phyloP scores from a whole-genome alignment of 2,797 vertebrate species.

The Enteromius fasciolatus region DNA sequence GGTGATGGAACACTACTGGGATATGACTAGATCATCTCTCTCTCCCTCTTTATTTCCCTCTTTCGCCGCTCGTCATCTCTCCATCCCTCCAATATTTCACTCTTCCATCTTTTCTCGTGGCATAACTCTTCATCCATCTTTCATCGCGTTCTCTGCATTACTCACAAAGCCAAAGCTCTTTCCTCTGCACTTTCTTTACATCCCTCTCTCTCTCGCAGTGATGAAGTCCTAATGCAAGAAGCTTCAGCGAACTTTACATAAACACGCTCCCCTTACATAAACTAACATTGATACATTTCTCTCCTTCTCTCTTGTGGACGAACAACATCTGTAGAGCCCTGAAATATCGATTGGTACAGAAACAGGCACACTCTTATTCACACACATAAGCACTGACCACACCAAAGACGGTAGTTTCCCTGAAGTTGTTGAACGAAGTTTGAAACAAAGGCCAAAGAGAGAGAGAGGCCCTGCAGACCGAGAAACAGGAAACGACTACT shows the following conservation, averaged over 20 bases:
- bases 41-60: conserved; percentile 50
- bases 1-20: conserved; percentile 76
- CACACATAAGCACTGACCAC: conserved; percentile 57
- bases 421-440: conserved; percentile 64
- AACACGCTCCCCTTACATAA: conserved; percentile 26
- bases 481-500: conserved; percentile 80
- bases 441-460: conserved; percentile 75
- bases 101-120: conserved; percentile 32
- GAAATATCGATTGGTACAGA: conserved; percentile 43
- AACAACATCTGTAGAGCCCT: conserved; percentile 7
- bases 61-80: conserved; percentile 38
- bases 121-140: conserved; percentile 41
- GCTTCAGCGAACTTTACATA: background rate
- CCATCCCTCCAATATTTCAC: conserved; percentile 40
- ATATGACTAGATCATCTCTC: conserved; percentile 80
- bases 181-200: background rate
- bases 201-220: background rate
- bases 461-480: conserved; percentile 60
- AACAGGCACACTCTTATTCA: conserved; percentile 54
- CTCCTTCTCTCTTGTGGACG: background rate
- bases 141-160: conserved; percentile 23
- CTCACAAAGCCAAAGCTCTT: conserved; percentile 15
- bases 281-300: conserved; percentile 28
- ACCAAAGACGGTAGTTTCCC: conserved; percentile 72
- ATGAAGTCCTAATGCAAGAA: conserved; percentile 29